A percentile compares a stretch with the other conserved stretches of the same genome.
These are phyloP conservation scores for Tipula unca DNA, from an alignment of 2,888 invertebrate species.

Conservation along the genomic window DNA sequence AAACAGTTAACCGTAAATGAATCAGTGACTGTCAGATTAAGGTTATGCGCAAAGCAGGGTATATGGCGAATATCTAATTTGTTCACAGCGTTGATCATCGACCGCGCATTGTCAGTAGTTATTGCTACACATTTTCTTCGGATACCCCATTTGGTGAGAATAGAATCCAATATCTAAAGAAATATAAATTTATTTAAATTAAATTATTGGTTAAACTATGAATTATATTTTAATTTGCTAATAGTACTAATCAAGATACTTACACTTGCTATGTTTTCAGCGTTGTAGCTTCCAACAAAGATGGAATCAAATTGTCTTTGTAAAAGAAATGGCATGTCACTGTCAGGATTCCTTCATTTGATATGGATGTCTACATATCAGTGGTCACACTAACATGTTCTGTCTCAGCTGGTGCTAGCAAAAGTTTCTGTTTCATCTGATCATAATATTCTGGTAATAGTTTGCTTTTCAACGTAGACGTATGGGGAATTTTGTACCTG, in stretches of 20 bases:
- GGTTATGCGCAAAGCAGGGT: neutral
- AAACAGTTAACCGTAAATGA: neutral
- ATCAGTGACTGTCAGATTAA: neutral
- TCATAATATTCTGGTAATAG: neutral
- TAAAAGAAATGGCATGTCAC: neutral
- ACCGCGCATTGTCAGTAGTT: neutral
- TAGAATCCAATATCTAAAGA: neutral
- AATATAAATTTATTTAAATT: too few species aligned
- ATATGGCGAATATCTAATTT: neutral
- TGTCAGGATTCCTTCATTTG: neutral
- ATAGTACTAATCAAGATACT: neutral
- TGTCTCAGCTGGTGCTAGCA: neutral
- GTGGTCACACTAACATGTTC: too few species aligned
- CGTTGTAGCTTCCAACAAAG: neutral
- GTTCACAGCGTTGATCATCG: neutral
- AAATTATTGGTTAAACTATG: neutral
- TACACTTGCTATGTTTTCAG: neutral
- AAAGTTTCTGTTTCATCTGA: neutral
- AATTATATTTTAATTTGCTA: too few species aligned
- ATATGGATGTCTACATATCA: too few species aligned
- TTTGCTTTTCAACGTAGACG: neutral
- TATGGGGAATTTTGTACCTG: neutral
- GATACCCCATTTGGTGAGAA: neutral
- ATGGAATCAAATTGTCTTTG: neutral
- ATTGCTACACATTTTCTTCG: neutral